These are phyloP conservation scores for Pseudopipra pipra DNA, from an alignment of 2,113 vertebrate species.

Conservation along the genomic window DNA sequence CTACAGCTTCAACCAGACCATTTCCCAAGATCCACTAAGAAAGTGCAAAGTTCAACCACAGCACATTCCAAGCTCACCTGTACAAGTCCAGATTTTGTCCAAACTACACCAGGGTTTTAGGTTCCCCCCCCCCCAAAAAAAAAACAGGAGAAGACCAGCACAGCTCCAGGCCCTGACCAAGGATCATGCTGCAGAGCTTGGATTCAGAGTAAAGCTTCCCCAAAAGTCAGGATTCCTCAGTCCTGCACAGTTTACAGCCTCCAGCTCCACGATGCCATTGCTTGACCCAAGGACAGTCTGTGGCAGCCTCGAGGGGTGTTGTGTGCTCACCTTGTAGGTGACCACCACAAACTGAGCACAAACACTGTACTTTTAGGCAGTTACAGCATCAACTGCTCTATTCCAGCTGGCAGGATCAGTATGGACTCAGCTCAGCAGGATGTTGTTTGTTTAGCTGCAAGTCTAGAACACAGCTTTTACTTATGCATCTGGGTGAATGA, in stretches of 20 bases:
- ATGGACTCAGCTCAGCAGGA: not conserved
- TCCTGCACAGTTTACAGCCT: not conserved
- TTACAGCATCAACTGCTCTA: not conserved
- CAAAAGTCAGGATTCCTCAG: not conserved
- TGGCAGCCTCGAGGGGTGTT: rapidly evolving
- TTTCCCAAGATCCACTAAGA: not conserved
- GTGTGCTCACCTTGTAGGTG: not conserved
- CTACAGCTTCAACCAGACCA: not conserved
- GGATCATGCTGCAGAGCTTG: not conserved
- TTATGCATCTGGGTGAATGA: not conserved
- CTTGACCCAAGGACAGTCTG: not conserved
- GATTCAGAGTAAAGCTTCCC: not conserved
- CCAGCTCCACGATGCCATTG: not conserved
- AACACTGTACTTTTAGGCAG: not conserved
- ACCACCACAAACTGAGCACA: not conserved
- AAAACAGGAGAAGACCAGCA: not conserved
- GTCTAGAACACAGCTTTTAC: not conserved
- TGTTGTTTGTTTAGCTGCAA: not conserved
- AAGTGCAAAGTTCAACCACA: slow-evolving; percentile 1
- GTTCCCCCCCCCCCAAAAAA: not conserved
- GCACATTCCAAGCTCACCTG: not conserved
- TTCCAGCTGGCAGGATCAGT: not conserved
- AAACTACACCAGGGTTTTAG: not conserved
- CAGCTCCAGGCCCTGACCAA: not conserved
- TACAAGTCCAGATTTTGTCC: not conserved